These are phyloP conservation scores for Sphenodon punctatus DNA, from an alignment of 2,797 vertebrate genomes.

Conservation along the genomic window DNA sequence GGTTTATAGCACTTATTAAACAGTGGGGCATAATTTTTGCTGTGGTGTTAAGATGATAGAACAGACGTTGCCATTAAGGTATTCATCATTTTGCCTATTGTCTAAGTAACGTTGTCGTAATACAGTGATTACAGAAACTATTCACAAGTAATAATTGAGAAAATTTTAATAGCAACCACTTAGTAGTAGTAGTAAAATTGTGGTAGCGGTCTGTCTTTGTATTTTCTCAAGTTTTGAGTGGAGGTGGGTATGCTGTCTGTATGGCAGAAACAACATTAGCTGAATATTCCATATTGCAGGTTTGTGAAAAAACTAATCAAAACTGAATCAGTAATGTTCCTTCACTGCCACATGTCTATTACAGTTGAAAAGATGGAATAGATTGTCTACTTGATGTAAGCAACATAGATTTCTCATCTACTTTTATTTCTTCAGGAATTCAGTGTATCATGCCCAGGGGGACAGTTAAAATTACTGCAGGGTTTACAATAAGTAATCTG, in stretches of 20 bases:
- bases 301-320: background rate
- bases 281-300: background rate
- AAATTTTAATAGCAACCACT: background rate
- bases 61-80: background rate
- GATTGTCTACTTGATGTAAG: background rate
- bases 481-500: background rate
- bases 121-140: background rate
- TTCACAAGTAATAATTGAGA: background rate
- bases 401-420: background rate
- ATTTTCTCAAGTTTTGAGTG: background rate
- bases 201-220: too few species aligned
- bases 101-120: background rate
- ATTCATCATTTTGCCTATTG: background rate
- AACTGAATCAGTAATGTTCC: background rate
- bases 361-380: background rate
- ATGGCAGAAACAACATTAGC: background rate
- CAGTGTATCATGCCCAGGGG: accelerated
- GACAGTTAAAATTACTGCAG: accelerated
- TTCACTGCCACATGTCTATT: background rate
- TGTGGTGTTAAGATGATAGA: background rate
- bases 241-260: background rate
- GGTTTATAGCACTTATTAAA: background rate
- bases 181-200: background rate
- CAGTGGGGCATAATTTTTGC: background rate
- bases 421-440: background rate